Conservation (phyloP, 2,888 invertebrate genomes). For the Anodontia alba region DNA sequence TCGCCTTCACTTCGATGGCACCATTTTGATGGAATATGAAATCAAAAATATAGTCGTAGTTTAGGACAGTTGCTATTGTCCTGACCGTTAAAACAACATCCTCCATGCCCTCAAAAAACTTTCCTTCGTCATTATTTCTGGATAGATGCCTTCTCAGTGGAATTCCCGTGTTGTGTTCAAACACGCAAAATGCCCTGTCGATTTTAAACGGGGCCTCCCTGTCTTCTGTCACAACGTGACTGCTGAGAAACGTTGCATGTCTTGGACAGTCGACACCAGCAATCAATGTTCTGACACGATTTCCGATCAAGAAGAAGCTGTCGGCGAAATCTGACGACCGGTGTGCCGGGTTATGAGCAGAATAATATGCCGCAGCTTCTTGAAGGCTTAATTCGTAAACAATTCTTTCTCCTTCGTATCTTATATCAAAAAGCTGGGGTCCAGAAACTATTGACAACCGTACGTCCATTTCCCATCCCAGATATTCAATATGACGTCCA, state of each 20-base stretch:
- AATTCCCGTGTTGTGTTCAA: slow-evolving; percentile 74
- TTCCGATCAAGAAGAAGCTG: slow-evolving; percentile 67
- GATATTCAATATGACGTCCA: slow-evolving; percentile 70
- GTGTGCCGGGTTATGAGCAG: slow-evolving; percentile 64
- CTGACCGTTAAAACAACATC: slow-evolving; percentile 67
- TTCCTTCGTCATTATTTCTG: slow-evolving; percentile 20
- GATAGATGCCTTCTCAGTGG: slow-evolving; percentile 74
- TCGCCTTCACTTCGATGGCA: slow-evolving; percentile 62
- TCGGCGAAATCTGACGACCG: slow-evolving; percentile 69
- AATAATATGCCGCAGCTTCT: slow-evolving; percentile 75
- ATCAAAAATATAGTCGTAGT: slow-evolving; percentile 79
- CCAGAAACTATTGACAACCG: slow-evolving; percentile 55
- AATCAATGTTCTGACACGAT: slow-evolving; percentile 61
- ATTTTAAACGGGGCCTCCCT: slow-evolving; percentile 27
- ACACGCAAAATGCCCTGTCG: slow-evolving; percentile 67
- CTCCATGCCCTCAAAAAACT: slow-evolving; percentile 71
- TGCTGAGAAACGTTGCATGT: slow-evolving; percentile 67
- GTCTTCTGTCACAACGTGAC: slow-evolving; percentile 36
- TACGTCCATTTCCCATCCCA: slow-evolving; percentile 75
- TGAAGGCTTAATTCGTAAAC: slow-evolving; percentile 78
- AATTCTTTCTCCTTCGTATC: slow-evolving; percentile 72
- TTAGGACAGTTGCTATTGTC: slow-evolving; percentile 68
- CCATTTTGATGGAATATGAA: slow-evolving; percentile 76
- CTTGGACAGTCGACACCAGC: slow-evolving; percentile 79
- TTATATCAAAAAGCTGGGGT: slow-evolving; percentile 70